Conservation (phyloP, 2,888 invertebrate species). For the Icerya purchasi region DNA sequence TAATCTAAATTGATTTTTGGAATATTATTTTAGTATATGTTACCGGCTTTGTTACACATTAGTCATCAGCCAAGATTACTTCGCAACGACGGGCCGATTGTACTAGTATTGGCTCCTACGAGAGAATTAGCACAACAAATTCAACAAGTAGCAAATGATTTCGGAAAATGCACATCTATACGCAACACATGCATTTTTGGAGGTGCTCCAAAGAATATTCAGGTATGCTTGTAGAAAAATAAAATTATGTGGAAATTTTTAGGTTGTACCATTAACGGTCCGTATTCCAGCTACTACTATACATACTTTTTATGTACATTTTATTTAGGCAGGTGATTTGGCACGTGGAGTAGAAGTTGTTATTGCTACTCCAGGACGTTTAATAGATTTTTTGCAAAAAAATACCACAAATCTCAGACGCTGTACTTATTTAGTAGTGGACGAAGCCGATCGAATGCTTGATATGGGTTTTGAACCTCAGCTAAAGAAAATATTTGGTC, state of each 20-base stretch:
- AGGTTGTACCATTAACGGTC: too few species aligned
- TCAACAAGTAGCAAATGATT: conserved; percentile 75
- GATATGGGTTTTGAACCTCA: conserved; percentile 98
- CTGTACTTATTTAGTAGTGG: conserved; percentile 74
- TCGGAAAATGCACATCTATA: conserved; percentile 70
- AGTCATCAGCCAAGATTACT: conserved; percentile 68
- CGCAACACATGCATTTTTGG: conserved; percentile 91
- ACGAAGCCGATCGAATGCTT: conserved; percentile 86
- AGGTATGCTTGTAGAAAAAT: conserved; percentile 34
- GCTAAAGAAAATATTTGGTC: conserved; percentile 78
- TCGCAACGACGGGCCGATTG: conserved; percentile 82
- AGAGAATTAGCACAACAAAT: conserved; percentile 79
- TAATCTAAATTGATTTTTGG: too few species aligned
- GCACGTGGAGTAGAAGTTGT: conserved; percentile 66
- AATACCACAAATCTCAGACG: conserved; percentile 59
- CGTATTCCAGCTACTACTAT: too few species aligned
- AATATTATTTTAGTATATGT: conserved; percentile 40
- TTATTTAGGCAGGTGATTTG: conserved; percentile 39
- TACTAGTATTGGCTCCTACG: conserved; percentile 71
- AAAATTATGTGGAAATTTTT: conserved; percentile 3
- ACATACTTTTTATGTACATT: too few species aligned
- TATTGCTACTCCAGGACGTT: conserved; percentile 71
- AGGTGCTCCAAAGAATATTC: conserved; percentile 88
- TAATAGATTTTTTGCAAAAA: conserved; percentile 63
- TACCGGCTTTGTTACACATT: conserved; percentile 92